These are phyloP conservation scores for Pseudococcus jackbeardsleyi DNA, from an alignment of 2,888 invertebrate genomes.

Conservation along the genomic window DNA sequence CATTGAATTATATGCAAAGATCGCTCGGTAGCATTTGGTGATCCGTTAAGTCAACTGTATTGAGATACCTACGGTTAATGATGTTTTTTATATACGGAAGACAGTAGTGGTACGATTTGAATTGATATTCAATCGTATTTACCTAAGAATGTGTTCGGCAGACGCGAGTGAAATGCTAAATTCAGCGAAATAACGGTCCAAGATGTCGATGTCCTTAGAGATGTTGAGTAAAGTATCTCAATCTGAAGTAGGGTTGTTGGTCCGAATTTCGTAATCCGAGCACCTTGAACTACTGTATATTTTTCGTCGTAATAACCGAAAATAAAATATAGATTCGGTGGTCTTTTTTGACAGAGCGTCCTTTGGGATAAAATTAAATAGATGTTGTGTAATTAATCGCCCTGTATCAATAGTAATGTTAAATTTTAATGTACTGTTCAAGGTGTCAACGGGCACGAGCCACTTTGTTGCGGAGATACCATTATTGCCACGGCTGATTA, in stretches of 20 bases:
- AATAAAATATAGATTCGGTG: not conserved
- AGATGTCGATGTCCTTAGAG: not conserved
- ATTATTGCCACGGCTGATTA: conserved; percentile 10
- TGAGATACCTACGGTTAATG: not conserved
- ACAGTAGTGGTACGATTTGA: conserved; percentile 8
- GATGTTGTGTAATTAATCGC: conserved; percentile 36
- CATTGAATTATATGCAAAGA: conserved; percentile 46
- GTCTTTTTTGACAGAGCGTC: not conserved
- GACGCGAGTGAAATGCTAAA: not conserved
- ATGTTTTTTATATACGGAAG: not conserved
- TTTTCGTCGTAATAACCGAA: not conserved
- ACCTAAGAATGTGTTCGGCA: not conserved
- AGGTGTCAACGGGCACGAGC: conserved; percentile 27
- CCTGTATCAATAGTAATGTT: not conserved
- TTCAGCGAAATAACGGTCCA: not conserved
- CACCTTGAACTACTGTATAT: conserved; percentile 7
- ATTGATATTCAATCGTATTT: conserved; percentile 1
- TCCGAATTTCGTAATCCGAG: not conserved
- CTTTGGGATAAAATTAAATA: not conserved
- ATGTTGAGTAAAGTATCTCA: not conserved
- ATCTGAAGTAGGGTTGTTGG: not conserved
- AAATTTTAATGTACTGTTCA: conserved; percentile 42
- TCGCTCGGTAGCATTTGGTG: not conserved
- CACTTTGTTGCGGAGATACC: conserved; percentile 9
- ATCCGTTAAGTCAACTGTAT: conserved; percentile 35